Evolutionary conservation across 2,113 vertebrate genomes (phyloP).

Genomic region (Callocephalon fimbriatum): DNA sequence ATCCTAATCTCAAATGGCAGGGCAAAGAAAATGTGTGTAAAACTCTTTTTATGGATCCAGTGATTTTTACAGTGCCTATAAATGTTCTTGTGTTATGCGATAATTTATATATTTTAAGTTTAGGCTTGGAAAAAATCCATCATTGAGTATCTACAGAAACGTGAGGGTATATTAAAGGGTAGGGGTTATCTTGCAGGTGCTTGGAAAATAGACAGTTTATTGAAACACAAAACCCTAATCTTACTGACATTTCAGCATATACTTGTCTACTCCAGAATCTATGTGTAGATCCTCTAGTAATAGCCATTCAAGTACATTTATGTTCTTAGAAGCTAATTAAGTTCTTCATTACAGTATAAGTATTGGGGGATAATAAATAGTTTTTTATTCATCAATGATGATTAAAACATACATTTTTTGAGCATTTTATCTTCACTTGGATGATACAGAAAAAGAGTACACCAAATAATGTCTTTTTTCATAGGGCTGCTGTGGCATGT

Average conservation of each 20-base stretch:
- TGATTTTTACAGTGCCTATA: not conserved
- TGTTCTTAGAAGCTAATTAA: not conserved
- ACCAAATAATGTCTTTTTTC: not conserved
- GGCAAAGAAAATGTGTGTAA: not conserved
- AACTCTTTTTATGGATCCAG: not conserved
- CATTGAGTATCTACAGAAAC: not conserved
- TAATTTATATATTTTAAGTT: not conserved
- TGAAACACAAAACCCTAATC: not conserved
- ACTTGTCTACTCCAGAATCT: not conserved
- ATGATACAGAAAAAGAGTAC: not conserved
- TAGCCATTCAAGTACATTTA: not conserved
- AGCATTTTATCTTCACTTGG: not conserved
- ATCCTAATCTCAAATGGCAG: not conserved
- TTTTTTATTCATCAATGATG: not conserved
- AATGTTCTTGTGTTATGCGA: not conserved
- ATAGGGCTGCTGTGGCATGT: slow-evolving; percentile 94
- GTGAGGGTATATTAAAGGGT: not conserved
- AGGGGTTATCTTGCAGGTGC: not conserved
- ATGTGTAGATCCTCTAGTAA: accelerated
- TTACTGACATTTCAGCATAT: not conserved
- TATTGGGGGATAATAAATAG: not conserved
- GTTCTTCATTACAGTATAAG: not conserved
- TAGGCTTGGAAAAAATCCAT: accelerated
- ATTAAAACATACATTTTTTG: not conserved
- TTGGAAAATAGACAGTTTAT: not conserved